Percentiles rank a stretch among this genome's conserved stretches.
Evolutionary conservation across 2,888 invertebrate species (phyloP).

Genomic region (Agrochola lota): DNA sequence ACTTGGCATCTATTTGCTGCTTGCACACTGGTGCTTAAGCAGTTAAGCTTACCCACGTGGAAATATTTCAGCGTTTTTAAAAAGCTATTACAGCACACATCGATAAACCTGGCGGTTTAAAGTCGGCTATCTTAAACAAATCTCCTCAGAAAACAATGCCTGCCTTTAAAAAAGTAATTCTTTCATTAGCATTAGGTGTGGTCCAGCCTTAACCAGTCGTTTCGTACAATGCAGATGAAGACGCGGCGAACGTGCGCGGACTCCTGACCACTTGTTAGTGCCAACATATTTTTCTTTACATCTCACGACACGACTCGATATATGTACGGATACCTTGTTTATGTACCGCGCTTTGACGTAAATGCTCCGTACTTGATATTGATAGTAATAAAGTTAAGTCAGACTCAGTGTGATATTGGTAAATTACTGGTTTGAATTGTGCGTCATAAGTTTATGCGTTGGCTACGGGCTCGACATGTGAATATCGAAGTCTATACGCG

Average conservation of each 20-base stretch:
- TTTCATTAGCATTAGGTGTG: conserved; percentile 32
- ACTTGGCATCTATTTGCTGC: no score
- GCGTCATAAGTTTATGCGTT: conserved; percentile 24
- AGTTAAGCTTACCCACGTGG: background rate
- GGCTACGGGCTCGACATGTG: background rate
- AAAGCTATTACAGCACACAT: background rate
- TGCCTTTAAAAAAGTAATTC: background rate
- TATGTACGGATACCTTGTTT: conserved; percentile 69
- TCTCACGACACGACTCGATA: conserved; percentile 70
- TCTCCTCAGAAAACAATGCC: background rate
- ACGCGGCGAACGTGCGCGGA: conserved; percentile 75
- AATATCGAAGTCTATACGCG: background rate
- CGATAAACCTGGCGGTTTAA: background rate
- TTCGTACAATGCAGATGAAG: conserved; percentile 73
- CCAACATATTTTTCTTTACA: conserved; percentile 75
- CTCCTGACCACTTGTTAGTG: conserved; percentile 70
- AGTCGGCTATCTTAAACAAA: conserved; percentile 4
- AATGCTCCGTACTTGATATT: conserved; percentile 71
- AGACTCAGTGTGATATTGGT: conserved; percentile 57
- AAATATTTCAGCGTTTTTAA: background rate
- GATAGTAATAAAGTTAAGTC: conserved; percentile 66
- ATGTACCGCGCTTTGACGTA: conserved; percentile 75
- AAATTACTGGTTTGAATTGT: conserved; percentile 48
- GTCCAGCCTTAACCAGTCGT: conserved; percentile 38
- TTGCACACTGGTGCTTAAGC: background rate